A percentile compares a stretch with the other conserved stretches of the same genome.
phyloP scores from a whole-genome alignment of 2,797 vertebrate species.

The Adelosebastes latens region DNA sequence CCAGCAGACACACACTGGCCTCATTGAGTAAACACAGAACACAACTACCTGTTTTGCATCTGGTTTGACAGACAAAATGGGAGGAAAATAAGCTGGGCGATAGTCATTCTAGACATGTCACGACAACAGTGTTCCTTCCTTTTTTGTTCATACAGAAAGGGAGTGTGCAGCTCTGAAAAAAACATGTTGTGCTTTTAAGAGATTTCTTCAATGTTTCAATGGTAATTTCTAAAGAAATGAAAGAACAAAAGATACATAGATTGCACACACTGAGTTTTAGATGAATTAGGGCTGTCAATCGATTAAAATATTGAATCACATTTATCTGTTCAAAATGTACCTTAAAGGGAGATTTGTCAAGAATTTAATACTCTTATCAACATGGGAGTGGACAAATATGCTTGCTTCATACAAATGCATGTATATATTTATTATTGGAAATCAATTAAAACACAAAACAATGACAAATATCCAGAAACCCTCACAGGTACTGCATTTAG shows the following conservation, averaged over 20 bases:
- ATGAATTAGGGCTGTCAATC: background rate
- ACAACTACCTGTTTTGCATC: constrained; percentile 43
- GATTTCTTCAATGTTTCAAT: constrained; percentile 6
- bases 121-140: constrained; percentile 15
- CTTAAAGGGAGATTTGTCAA: no score
- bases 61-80: constrained; percentile 25
- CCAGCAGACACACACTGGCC: background rate
- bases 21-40: constrained; percentile 37
- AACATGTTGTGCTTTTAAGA: background rate
- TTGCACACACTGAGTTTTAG: background rate
- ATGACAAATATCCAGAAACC: no score
- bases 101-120: constrained; percentile 33
- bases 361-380: no score
- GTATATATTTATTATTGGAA: no score
- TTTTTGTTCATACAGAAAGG: constrained; percentile 20
- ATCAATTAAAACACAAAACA: no score
- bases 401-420: no score
- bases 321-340: no score
- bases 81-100: background rate
- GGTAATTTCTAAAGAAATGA: constrained; percentile 15
- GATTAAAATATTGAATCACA: no score
- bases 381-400: no score
- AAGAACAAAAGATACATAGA: constrained; percentile 15
- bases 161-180: background rate
- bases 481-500: no score